Evolutionary conservation across 2,113 vertebrate genomes (phyloP).

Genomic region (Sminthopsis crassicaudata): DNA sequence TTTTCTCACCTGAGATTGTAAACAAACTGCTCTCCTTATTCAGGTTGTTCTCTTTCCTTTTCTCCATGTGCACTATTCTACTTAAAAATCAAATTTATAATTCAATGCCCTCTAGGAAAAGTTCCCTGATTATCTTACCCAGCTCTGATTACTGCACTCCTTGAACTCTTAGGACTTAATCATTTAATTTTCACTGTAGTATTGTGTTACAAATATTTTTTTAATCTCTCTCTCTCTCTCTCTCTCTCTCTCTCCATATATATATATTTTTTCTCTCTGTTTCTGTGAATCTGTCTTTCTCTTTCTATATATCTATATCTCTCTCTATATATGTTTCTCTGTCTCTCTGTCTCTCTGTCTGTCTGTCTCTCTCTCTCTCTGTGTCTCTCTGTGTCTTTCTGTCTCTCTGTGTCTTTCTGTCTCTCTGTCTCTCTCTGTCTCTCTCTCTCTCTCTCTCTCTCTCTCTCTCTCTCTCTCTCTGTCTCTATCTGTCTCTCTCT

Average conservation of each 20-base stretch:
- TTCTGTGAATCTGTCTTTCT: too few species aligned
- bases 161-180: neutral
- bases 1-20: neutral
- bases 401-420: too few species aligned
- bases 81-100: neutral
- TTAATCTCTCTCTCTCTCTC: too few species aligned
- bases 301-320: too few species aligned
- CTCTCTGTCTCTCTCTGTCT: too few species aligned
- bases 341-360: too few species aligned
- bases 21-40: neutral
- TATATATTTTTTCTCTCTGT: too few species aligned
- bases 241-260: too few species aligned
- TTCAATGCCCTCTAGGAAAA: neutral
- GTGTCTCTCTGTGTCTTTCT: neutral
- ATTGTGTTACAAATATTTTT: neutral
- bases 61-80: neutral
- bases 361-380: too few species aligned
- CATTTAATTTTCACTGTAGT: neutral
- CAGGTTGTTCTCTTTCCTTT: neutral
- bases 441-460: neutral
- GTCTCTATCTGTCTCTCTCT: neutral
- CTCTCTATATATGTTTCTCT: too few species aligned
- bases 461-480: too few species aligned
- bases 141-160: neutral
- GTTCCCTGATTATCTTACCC: neutral